Evolutionary conservation across 1,140 invertebrate species (phyloP), one percentile per base, ranked within the genome.

Genomic region (Drosophila subobscura): DNA sequence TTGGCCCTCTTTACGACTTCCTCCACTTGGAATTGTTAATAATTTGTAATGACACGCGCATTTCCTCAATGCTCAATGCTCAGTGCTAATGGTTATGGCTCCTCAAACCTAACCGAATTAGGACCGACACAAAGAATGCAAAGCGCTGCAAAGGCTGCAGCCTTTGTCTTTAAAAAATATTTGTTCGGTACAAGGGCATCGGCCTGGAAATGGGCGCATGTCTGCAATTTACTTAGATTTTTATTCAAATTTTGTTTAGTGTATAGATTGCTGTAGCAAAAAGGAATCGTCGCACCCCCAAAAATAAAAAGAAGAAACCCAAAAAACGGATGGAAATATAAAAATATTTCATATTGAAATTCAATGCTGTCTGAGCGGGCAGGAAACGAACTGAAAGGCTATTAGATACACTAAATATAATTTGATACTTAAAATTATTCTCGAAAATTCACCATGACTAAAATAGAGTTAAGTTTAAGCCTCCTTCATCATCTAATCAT

Each of bases 171-270:
- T 16, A 46, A 47, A 53, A 46, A 47, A 53, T 16, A 25, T 44
- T 50, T 52, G 37, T 8, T 16, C n/a, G 3, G n/a, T n/a, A n/a
- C n/a, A n/a, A n/a, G n/a, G n/a, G 12, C 65, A 70, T 3, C 58
- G 54, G 49, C 20, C 52, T 68, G 70, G 42, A 73, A 73, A 73
- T 47, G 59, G 71, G 52, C 61, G 63, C 47, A 81, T 77, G 74
- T 88, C 81, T 86, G 81, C 78, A 78, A 88, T 78, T 86, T 86
- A 86, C 74, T 61, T 61, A 75, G 70, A 78, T 86, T 88, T 83
- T 85, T 86, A 86, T 86, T 88, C 74, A 86, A 86, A 86, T 86
- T 88, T 61, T 42, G 55, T 70, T 56, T 64, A 77, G 61, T 86
- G 60, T 67, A 64, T 44, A 75, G 63, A 61, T 63, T 57, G 65